phyloP scores from a whole-genome alignment of 2,888 invertebrate genomes.

The Chorisops tibialis region DNA sequence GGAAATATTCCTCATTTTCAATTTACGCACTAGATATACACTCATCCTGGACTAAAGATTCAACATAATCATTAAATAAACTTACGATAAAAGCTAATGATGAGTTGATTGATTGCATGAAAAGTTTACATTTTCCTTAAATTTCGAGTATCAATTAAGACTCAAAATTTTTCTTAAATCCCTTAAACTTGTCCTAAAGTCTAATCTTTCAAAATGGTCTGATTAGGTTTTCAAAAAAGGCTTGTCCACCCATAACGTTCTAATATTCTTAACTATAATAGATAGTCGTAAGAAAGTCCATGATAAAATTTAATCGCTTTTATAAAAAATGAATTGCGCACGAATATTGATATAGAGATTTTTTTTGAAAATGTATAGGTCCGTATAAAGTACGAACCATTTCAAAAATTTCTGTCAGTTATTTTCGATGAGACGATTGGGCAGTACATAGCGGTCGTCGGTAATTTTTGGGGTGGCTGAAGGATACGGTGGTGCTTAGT shows the following conservation, averaged over 20 bases:
- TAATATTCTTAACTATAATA: constrained; percentile 1
- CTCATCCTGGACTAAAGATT: too few relatives aligned
- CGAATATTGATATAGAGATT: constrained; percentile 1
- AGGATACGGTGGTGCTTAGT: too few relatives aligned
- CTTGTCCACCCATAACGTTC: neutral
- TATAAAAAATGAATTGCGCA: constrained; percentile 12
- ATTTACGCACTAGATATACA: too few relatives aligned
- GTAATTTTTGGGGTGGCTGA: too few relatives aligned
- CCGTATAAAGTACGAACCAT: too few relatives aligned
- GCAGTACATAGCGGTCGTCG: too few relatives aligned
- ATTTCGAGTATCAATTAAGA: neutral
- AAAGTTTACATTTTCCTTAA: neutral
- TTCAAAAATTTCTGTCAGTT: too few relatives aligned
- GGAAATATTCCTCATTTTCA: too few relatives aligned
- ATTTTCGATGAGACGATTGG: too few relatives aligned
- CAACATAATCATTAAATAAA: too few relatives aligned
- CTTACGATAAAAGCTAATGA: too few relatives aligned
- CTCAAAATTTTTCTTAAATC: neutral
- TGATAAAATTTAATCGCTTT: neutral
- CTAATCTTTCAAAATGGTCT: neutral
- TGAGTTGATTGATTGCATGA: neutral
- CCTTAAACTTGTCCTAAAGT: neutral
- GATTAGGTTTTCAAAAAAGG: neutral
- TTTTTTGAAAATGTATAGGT: too few relatives aligned
- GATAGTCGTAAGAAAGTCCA: constrained; percentile 4